Percentiles rank a stretch among this genome's conserved stretches.
Evolutionary conservation across 1,140 invertebrate species (phyloP).

Genomic region (Lepidurus arcticus): DNA sequence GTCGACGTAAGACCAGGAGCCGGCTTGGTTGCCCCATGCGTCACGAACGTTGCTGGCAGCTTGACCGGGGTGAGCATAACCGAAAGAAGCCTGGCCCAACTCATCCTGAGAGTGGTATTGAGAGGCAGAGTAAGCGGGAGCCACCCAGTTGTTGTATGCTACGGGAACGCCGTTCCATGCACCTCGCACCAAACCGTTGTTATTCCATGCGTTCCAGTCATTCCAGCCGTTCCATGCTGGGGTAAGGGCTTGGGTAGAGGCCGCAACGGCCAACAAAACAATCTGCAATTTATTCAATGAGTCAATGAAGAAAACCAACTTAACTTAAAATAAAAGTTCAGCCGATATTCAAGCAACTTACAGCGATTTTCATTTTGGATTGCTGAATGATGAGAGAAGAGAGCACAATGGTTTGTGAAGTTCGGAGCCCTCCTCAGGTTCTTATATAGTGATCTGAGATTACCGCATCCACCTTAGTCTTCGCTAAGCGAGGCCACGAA

Average conservation of each 20-base stretch:
- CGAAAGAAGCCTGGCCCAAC: constrained; percentile 37
- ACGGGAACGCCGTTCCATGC: background rate
- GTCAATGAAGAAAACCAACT: background rate
- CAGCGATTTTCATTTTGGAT: constrained; percentile 13
- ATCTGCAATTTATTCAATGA: constrained; percentile 39
- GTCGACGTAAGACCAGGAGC: constrained; percentile 45
- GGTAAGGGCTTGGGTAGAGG: constrained; percentile 36
- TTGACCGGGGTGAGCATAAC: constrained; percentile 39
- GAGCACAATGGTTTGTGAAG: background rate
- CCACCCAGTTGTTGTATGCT: constrained; percentile 18
- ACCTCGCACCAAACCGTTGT: background rate
- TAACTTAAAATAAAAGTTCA: background rate
- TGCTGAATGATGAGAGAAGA: constrained; percentile 5
- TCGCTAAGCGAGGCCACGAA: background rate
- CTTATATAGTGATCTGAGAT: constrained; percentile 10
- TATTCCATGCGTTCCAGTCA: constrained; percentile 26
- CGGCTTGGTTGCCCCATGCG: constrained; percentile 43
- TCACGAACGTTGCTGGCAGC: constrained; percentile 38
- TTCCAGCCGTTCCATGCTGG: constrained; percentile 19
- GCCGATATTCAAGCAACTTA: background rate
- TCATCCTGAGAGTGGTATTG: constrained; percentile 41
- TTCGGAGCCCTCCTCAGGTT: background rate
- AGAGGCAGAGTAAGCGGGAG: constrained; percentile 29
- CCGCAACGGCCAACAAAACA: constrained; percentile 40
- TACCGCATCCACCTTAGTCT: background rate